These are phyloP conservation scores for Theropithecus gelada DNA, from an alignment of 2,113 vertebrate genomes.

Conservation along the genomic window DNA sequence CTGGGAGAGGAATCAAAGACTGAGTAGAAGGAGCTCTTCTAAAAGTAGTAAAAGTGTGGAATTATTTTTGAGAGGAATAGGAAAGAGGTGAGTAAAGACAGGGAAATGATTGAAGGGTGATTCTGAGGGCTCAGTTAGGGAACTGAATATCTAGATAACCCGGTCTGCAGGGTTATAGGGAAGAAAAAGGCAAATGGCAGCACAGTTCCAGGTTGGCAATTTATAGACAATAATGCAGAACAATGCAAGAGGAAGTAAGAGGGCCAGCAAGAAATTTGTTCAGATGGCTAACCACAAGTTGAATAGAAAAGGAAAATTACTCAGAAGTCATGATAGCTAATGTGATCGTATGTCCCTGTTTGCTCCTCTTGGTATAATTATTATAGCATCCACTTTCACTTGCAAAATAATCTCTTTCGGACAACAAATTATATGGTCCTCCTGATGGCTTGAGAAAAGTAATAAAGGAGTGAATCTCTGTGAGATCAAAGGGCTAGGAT, in stretches of 20 bases:
- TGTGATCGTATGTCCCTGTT: neutral
- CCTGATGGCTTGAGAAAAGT: neutral
- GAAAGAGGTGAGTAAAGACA: neutral
- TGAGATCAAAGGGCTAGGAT: neutral
- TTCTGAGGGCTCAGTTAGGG: neutral
- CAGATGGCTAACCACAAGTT: neutral
- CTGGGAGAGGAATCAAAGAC: neutral
- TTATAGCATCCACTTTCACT: neutral
- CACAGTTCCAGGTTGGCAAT: neutral
- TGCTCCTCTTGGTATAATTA: neutral
- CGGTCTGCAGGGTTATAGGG: neutral
- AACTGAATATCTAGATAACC: neutral
- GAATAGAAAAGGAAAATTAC: neutral
- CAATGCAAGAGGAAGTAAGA: neutral
- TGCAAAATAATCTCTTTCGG: neutral
- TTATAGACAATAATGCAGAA: neutral
- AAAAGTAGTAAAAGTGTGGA: neutral
- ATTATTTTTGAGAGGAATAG: neutral
- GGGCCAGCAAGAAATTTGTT: neutral
- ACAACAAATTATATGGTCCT: neutral
- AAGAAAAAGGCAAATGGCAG: neutral
- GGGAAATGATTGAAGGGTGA: neutral
- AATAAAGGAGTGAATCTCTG: neutral
- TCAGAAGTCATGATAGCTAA: neutral
- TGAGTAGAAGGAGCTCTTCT: neutral